phyloP scores from a whole-genome alignment of 2,888 invertebrate genomes.

The Drosophila picticornis region DNA sequence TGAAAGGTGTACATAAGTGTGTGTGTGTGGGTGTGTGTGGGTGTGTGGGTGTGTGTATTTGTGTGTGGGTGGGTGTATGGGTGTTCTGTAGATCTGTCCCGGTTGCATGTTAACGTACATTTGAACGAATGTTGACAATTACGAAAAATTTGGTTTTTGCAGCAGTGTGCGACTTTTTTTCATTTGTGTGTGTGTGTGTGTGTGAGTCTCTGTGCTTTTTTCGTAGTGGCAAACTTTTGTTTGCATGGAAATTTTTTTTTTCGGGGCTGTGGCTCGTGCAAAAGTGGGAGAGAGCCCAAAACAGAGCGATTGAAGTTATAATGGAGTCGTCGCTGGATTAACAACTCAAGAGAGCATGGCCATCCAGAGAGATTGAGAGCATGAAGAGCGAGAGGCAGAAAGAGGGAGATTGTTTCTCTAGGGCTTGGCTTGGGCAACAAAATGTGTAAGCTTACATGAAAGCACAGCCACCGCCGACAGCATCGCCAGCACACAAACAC shows the following conservation, averaged over 20 bases:
- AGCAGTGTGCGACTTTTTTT: constrained; percentile 30
- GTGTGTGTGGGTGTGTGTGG: constrained; percentile 7
- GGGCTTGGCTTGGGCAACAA: constrained; percentile 67
- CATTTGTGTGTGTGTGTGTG: constrained; percentile 8
- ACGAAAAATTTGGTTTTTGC: constrained; percentile 72
- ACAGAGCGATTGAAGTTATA: constrained; percentile 57
- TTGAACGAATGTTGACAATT: constrained; percentile 80
- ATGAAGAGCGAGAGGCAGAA: constrained; percentile 2
- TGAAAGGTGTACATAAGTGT: constrained; percentile 46
- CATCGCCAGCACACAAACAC: constrained; percentile 10
- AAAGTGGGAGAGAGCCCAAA: constrained; percentile 55
- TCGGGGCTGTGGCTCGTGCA: constrained; percentile 77
- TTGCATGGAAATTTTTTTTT: constrained; percentile 58
- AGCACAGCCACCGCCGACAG: constrained; percentile 20
- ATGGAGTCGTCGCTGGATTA: constrained; percentile 66
- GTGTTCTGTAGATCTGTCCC: constrained; percentile 13
- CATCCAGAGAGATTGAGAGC: constrained; percentile 16
- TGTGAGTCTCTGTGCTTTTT: constrained; percentile 32
- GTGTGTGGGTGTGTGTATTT: constrained; percentile 7
- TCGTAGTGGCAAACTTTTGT: constrained; percentile 28
- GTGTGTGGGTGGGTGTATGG: no score
- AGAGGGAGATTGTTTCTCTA: constrained; percentile 19
- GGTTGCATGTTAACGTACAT: constrained; percentile 61
- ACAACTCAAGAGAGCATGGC: constrained; percentile 33
- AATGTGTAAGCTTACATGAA: constrained; percentile 33